Evolutionary conservation across 2,113 vertebrate genomes (phyloP).

Genomic region (Syngnathus floridae): DNA sequence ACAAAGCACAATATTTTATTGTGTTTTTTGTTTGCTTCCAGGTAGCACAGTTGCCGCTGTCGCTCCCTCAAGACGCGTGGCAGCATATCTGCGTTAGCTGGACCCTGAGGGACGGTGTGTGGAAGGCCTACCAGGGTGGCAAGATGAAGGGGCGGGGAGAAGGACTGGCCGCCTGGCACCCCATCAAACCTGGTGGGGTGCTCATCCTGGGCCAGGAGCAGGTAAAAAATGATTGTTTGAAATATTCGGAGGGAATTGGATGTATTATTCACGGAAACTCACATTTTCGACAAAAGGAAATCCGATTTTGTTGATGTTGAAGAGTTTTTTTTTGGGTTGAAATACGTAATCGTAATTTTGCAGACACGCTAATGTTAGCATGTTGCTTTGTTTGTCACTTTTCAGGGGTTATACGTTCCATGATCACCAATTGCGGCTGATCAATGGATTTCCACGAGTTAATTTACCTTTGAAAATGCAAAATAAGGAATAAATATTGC

Average conservation of each 20-base stretch:
- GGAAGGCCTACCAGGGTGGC: constrained; percentile 83
- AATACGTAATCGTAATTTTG: background rate
- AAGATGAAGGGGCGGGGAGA: constrained; percentile 81
- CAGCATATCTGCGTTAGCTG: constrained; percentile 90
- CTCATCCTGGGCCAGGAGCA: constrained; percentile 95
- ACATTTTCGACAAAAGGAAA: background rate
- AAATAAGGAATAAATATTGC: too few species aligned
- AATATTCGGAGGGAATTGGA: background rate
- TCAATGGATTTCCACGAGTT: too few species aligned
- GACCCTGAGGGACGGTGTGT: constrained; percentile 92
- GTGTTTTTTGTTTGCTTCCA: constrained; percentile 34
- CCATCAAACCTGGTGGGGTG: constrained; percentile 87
- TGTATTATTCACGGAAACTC: background rate
- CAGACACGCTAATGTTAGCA: background rate
- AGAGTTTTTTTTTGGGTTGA: too few species aligned
- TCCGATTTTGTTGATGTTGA: too few species aligned
- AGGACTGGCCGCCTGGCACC: constrained; percentile 91
- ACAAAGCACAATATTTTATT: too few species aligned
- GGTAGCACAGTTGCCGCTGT: constrained; percentile 88
- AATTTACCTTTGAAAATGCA: too few species aligned
- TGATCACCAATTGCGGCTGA: too few species aligned
- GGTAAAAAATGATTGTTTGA: constrained; percentile 60
- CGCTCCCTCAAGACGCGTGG: constrained; percentile 82
- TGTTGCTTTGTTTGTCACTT: background rate
- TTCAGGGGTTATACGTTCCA: too few species aligned